A percentile compares a stretch with the other conserved stretches of the same genome.
Conservation (phyloP, 2,113 vertebrate species). For the Macrotus californicus region DNA sequence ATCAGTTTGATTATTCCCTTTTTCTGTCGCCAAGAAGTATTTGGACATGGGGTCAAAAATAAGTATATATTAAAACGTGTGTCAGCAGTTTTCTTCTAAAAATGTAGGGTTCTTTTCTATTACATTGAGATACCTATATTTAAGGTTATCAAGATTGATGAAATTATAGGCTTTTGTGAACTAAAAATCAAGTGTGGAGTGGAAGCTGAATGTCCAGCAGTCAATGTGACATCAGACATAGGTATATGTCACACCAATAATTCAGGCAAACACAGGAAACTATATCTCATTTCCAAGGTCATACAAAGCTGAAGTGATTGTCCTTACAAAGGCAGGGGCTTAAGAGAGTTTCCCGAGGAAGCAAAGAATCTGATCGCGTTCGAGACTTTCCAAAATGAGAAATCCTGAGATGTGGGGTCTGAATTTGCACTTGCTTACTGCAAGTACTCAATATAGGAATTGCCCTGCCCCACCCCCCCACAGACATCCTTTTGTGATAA, state of each 20-base stretch:
- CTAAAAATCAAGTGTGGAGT: neutral
- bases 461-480: no score
- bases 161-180: neutral
- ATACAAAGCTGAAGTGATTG: neutral
- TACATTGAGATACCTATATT: neutral
- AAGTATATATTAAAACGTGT: neutral
- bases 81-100: neutral
- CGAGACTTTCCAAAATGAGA: neutral
- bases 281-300: neutral
- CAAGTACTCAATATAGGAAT: neutral
- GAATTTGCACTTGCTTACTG: neutral
- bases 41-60: neutral
- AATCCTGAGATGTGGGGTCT: neutral
- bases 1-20: neutral
- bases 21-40: neutral
- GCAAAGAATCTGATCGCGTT: neutral
- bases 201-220: neutral
- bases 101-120: neutral
- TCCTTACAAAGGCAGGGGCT: neutral
- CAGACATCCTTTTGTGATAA: neutral
- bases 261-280: neutral
- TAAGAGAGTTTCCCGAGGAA: neutral
- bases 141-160: neutral
- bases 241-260: neutral
- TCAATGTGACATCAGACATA: neutral